A percentile compares a stretch with the other conserved stretches of the same genome.
phyloP scores from a whole-genome alignment of 2,797 vertebrate genomes.

The Onychomys arenicola region DNA sequence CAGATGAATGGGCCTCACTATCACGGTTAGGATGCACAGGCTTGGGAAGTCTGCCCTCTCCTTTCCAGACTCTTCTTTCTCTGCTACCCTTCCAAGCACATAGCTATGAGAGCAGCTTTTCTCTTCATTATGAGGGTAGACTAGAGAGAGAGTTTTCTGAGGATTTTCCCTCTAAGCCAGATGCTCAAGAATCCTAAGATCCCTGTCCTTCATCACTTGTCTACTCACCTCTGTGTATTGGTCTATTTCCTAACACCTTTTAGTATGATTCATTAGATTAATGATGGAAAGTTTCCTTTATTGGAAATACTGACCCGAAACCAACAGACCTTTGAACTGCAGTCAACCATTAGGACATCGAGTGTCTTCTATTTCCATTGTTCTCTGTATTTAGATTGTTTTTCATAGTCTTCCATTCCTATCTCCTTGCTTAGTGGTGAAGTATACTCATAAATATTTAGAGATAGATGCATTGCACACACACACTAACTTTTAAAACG shows the following conservation, averaged over 20 bases:
- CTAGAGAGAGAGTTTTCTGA: background rate
- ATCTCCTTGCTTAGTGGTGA: conserved; percentile 65
- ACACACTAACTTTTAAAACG: conserved; percentile 73
- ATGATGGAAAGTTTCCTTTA: conserved; percentile 39
- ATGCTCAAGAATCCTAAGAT: background rate
- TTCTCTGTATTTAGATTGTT: conserved; percentile 30
- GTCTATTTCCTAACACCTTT: background rate
- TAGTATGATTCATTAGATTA: background rate
- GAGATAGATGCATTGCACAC: conserved; percentile 31
- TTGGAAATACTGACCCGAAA: conserved; percentile 38
- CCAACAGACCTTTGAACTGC: background rate
- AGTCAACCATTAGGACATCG: background rate
- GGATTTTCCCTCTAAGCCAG: background rate
- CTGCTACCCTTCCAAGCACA: background rate
- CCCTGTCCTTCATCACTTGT: background rate
- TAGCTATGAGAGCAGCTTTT: background rate
- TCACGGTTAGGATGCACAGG: background rate
- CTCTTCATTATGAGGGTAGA: background rate
- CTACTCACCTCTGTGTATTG: background rate
- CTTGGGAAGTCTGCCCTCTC: background rate
- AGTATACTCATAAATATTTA: conserved; percentile 79
- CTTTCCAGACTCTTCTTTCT: background rate
- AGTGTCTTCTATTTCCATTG: background rate
- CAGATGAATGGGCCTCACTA: background rate
- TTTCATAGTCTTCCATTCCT: conserved; percentile 50